These are phyloP conservation scores for Octonoba sinensis DNA, from an alignment of 2,888 invertebrate genomes.

Conservation along the genomic window DNA sequence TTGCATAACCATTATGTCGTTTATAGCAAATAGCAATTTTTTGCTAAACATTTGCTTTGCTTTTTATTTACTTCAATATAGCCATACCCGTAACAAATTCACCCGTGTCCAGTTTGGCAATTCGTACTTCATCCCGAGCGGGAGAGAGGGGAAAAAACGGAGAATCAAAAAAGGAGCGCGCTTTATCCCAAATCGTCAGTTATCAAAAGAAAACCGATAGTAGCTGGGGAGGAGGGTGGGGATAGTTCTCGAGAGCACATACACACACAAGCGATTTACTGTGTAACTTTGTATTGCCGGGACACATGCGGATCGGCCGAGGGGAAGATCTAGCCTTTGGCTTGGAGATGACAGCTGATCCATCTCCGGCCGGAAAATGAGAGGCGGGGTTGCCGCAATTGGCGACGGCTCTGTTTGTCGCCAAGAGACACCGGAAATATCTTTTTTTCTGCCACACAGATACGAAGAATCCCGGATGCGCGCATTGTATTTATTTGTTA, in stretches of 20 bases:
- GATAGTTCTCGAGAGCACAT: conserved; percentile 25
- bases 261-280: conserved; percentile 57
- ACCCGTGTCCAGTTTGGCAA: neutral
- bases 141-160: neutral
- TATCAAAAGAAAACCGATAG: conserved; percentile 62
- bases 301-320: conserved; percentile 30
- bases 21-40: too few relatives aligned
- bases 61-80: too few relatives aligned
- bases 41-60: too few relatives aligned
- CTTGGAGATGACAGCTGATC: conserved; percentile 63
- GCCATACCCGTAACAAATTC: too few relatives aligned
- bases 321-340: conserved; percentile 59
- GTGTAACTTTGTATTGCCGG: conserved; percentile 55
- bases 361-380: conserved; percentile 57
- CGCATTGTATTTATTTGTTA: too few relatives aligned
- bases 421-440: neutral
- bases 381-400: conserved; percentile 37
- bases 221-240: neutral
- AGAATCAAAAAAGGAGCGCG: conserved; percentile 12
- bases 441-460: too few relatives aligned
- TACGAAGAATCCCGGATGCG: too few relatives aligned
- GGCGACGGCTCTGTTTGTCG: conserved; percentile 21
- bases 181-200: conserved; percentile 55
- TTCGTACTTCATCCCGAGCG: neutral
- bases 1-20: too few relatives aligned